These are phyloP conservation scores for Cariama cristata DNA, from an alignment of 2,113 vertebrate genomes.

Conservation along the genomic window DNA sequence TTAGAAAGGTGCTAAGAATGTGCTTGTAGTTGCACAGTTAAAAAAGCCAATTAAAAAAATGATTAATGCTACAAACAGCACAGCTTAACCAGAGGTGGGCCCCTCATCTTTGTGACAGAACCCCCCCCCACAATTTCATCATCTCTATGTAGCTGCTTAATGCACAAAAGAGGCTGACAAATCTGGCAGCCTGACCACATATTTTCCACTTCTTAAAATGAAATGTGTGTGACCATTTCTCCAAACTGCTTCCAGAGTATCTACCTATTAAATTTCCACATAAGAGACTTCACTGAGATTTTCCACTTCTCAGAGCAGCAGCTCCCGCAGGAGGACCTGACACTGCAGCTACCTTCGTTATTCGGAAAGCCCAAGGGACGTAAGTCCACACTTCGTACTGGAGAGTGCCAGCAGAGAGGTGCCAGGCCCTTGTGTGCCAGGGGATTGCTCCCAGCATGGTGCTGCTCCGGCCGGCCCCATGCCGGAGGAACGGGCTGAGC, in stretches of 20 bases:
- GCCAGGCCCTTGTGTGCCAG: rapidly evolving
- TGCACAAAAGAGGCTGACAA: not conserved
- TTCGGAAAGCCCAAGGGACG: not conserved
- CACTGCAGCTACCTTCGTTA: not conserved
- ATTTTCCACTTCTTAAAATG: slow-evolving; percentile 27
- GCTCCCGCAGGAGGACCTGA: not conserved
- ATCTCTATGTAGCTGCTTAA: not conserved
- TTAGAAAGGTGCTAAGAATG: not conserved
- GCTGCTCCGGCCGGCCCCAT: rapidly evolving
- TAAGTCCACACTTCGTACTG: rapidly evolving
- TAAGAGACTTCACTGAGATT: slow-evolving; percentile 18
- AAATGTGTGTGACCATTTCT: not conserved
- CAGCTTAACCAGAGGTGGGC: not conserved
- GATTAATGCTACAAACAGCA: not conserved
- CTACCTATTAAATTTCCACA: not conserved
- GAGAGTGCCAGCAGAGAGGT: not conserved
- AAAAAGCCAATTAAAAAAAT: not conserved
- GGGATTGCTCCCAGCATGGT: rapidly evolving
- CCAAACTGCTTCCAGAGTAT: not conserved
- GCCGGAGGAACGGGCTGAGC: not conserved
- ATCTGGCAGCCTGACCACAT: not conserved
- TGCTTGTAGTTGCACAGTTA: not conserved
- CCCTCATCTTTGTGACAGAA: not conserved
- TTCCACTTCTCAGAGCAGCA: slow-evolving; percentile 1
- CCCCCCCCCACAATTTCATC: not conserved